Percentiles rank a stretch among this genome's conserved stretches.
Conservation (phyloP, 2,888 invertebrate genomes). For the Epistrophella euchroma region DNA sequence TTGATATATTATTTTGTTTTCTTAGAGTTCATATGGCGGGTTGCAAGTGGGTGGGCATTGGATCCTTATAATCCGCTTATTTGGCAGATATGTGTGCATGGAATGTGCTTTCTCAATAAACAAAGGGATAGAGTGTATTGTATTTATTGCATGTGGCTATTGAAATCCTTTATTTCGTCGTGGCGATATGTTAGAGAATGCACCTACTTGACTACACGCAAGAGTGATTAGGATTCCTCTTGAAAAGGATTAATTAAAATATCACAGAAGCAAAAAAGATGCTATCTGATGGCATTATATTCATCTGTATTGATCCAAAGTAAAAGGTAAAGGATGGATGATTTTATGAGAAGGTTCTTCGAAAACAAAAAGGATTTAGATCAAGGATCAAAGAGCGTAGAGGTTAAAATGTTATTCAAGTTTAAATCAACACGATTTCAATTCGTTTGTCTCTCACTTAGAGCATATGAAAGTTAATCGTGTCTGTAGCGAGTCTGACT, state of each 20-base stretch:
- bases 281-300: too few species aligned
- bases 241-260: conserved; percentile 57
- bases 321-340: too few species aligned
- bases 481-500: too few species aligned
- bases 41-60: conserved; percentile 27
- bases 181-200: conserved; percentile 14
- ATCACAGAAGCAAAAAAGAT: neutral
- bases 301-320: too few species aligned
- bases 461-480: too few species aligned
- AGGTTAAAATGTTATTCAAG: too few species aligned
- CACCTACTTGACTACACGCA: conserved; percentile 62
- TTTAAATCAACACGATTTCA: too few species aligned
- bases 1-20: conserved; percentile 49
- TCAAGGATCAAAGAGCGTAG: too few species aligned
- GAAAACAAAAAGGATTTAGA: too few species aligned
- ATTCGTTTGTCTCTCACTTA: too few species aligned
- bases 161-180: conserved; percentile 40
- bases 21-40: conserved; percentile 25
- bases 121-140: neutral
- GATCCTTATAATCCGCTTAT: conserved; percentile 50
- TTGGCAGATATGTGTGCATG: conserved; percentile 20
- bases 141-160: conserved; percentile 71
- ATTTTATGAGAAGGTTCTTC: too few species aligned
- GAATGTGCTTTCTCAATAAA: conserved; percentile 9
- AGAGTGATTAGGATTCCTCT: conserved; percentile 60